A percentile compares a stretch with the other conserved stretches of the same genome.
Conservation (phyloP, 2,113 vertebrate species). For the Isurus oxyrinchus region DNA sequence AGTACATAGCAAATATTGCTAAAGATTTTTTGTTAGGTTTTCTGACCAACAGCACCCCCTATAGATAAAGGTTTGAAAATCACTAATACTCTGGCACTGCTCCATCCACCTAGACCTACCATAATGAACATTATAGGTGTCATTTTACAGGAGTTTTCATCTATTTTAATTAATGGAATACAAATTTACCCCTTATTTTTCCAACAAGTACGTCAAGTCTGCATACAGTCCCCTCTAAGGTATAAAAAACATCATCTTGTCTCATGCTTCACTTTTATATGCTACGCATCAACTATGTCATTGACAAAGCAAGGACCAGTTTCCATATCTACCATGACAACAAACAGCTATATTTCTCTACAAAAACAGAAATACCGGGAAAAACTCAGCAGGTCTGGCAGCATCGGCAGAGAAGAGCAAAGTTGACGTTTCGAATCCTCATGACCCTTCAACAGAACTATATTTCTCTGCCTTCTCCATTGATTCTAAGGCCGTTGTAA, state of each 20-base stretch:
- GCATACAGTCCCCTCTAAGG: background rate
- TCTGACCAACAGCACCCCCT: conserved; percentile 25
- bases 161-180: background rate
- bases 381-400: too few species aligned
- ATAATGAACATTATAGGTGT: background rate
- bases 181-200: background rate
- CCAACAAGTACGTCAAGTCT: background rate
- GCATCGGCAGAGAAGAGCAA: too few species aligned
- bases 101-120: background rate
- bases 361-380: too few species aligned
- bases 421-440: too few species aligned
- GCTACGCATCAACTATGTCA: background rate
- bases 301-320: background rate
- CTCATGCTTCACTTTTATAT: background rate
- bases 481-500: background rate
- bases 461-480: background rate
- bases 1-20: background rate
- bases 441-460: background rate
- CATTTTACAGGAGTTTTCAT: background rate
- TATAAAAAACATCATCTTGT: background rate
- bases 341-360: background rate
- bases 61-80: background rate
- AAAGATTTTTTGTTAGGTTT: background rate
- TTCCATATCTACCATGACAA: background rate
- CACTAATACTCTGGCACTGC: background rate